phyloP scores from a whole-genome alignment of 2,888 invertebrate species.

The Syrista parreyssii region DNA sequence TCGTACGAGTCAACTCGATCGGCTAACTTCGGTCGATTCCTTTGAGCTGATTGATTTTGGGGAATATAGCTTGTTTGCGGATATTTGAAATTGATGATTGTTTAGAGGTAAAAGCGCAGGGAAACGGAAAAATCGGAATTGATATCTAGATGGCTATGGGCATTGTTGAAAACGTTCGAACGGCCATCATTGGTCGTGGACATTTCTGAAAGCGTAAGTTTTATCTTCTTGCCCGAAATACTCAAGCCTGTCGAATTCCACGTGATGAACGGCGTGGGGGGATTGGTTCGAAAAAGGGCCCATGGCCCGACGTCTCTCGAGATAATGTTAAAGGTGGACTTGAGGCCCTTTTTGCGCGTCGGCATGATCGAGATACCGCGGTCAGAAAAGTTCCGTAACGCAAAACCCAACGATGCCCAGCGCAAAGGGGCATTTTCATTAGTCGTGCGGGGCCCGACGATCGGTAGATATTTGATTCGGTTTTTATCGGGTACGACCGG shows the following conservation, averaged over 20 bases:
- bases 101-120: too few relatives aligned
- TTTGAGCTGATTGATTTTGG: too few relatives aligned
- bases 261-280: constrained; percentile 55
- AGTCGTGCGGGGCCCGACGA: constrained; percentile 33
- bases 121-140: too few relatives aligned
- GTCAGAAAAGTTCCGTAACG: constrained; percentile 25
- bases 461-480: constrained; percentile 46
- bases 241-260: constrained; percentile 1
- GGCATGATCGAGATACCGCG: constrained; percentile 62
- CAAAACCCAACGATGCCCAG: constrained; percentile 26
- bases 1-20: too few relatives aligned
- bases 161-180: too few relatives aligned
- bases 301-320: constrained; percentile 42
- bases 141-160: too few relatives aligned
- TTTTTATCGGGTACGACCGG: constrained; percentile 48
- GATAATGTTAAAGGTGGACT: constrained; percentile 18
- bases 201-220: too few relatives aligned
- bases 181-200: too few relatives aligned
- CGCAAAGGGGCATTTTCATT: constrained; percentile 57
- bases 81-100: too few relatives aligned
- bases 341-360: constrained; percentile 53
- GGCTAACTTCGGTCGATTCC: too few relatives aligned
- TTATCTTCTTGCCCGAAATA: too few relatives aligned
- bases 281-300: constrained; percentile 58
- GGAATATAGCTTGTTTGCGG: too few relatives aligned